Percentiles rank a stretch among this genome's conserved stretches.
phyloP scores from a whole-genome alignment of 2,888 invertebrate genomes.

The Brachyopa scutellaris region DNA sequence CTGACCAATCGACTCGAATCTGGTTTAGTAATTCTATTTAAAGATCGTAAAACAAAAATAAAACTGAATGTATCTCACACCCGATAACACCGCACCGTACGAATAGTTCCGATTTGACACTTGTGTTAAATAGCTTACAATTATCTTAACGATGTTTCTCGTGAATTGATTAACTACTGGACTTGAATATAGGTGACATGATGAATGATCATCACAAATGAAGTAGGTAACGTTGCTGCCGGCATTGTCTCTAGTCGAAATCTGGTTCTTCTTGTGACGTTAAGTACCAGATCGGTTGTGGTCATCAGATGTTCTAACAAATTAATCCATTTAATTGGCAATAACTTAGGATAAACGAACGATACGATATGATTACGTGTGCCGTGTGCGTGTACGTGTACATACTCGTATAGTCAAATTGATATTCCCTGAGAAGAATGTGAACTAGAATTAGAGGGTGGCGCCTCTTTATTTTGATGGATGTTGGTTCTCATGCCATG shows the following conservation, averaged over 20 bases:
- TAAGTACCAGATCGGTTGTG: slow-evolving; percentile 9
- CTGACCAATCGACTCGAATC: slow-evolving; percentile 12
- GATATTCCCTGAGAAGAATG: slow-evolving; percentile 1
- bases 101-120: slow-evolving; percentile 63
- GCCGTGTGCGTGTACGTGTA: slow-evolving; percentile 13
- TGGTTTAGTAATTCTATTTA: slow-evolving; percentile 60
- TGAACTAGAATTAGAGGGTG: background rate
- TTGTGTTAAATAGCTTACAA: slow-evolving; percentile 59
- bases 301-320: slow-evolving; percentile 10
- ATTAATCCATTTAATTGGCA: slow-evolving; percentile 18
- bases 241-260: slow-evolving; percentile 18
- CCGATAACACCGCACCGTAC: background rate
- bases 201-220: slow-evolving; percentile 50
- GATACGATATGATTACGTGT: background rate
- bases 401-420: background rate
- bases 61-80: slow-evolving; percentile 36
- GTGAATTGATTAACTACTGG: slow-evolving; percentile 69
- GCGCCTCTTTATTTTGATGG: slow-evolving; percentile 1
- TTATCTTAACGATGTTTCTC: slow-evolving; percentile 49
- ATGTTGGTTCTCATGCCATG: slow-evolving; percentile 35
- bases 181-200: slow-evolving; percentile 64
- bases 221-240: slow-evolving; percentile 21
- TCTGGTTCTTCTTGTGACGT: slow-evolving; percentile 18
- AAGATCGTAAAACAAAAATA: slow-evolving; percentile 39
- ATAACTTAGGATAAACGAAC: background rate